Conservation (phyloP, 1,140 invertebrate species). For the Drosophila paulistorum region DNA sequence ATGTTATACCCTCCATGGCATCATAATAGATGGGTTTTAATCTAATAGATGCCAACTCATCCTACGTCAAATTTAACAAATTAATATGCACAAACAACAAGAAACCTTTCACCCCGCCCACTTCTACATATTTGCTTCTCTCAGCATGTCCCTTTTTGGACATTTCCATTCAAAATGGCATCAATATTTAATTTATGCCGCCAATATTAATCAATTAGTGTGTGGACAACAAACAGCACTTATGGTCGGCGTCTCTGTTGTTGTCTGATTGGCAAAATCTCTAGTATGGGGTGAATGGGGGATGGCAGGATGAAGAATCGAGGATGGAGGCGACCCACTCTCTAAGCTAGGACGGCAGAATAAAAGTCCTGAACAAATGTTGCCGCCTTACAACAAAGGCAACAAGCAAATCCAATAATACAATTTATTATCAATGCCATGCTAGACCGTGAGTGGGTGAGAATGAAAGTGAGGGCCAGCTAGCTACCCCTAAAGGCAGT, state of each 20-base stretch:
- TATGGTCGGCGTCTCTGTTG: constrained; percentile 41
- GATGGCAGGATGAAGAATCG: too few species aligned
- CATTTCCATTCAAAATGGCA: constrained; percentile 27
- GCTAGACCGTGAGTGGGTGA: constrained; percentile 10
- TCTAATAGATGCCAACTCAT: constrained; percentile 7
- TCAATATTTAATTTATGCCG: constrained; percentile 66
- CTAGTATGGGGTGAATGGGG: not conserved
- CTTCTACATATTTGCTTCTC: not conserved
- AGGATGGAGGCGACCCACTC: constrained; percentile 24
- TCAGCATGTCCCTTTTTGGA: not conserved
- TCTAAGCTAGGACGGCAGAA: constrained; percentile 16
- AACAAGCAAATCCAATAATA: constrained; percentile 78
- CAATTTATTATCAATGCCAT: constrained; percentile 77
- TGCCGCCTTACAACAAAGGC: constrained; percentile 56
- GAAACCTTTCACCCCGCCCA: not conserved
- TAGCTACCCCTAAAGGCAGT: not conserved
- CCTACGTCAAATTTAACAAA: constrained; percentile 12
- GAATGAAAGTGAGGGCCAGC: constrained; percentile 10
- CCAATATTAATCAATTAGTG: constrained; percentile 75
- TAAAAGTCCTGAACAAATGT: constrained; percentile 52
- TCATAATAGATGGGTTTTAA: not conserved
- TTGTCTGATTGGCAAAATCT: constrained; percentile 58
- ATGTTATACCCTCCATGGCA: not conserved
- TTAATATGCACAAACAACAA: constrained; percentile 34
- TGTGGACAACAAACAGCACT: constrained; percentile 73